phyloP scores from a whole-genome alignment of 2,888 invertebrate genomes.

The Campoplex capitator region DNA sequence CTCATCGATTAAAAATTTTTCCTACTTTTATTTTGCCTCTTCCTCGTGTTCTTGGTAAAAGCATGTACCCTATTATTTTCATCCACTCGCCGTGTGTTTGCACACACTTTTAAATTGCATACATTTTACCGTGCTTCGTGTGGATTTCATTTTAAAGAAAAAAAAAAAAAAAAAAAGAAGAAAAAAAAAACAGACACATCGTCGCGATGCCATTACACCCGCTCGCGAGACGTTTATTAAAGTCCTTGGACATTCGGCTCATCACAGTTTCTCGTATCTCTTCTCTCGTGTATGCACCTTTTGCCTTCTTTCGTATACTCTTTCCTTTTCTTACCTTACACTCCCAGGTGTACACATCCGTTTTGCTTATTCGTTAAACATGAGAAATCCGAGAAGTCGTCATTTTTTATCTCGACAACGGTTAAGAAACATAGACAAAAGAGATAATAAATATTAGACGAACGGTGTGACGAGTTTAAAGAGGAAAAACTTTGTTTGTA shows the following conservation, averaged over 20 bases:
- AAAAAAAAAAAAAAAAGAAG: constrained; percentile 27
- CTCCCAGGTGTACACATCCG: not conserved
- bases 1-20: constrained; percentile 19
- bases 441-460: not conserved
- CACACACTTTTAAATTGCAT: constrained; percentile 20
- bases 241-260: constrained; percentile 47
- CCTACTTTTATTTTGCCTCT: constrained; percentile 25
- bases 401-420: constrained; percentile 1
- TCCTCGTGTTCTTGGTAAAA: not conserved
- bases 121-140: not conserved
- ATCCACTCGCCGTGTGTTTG: not conserved
- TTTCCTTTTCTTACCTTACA: not conserved
- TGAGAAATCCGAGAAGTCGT: not conserved
- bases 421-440: not conserved
- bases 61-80: constrained; percentile 14
- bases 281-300: not conserved
- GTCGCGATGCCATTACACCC: constrained; percentile 50
- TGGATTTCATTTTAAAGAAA: constrained; percentile 40
- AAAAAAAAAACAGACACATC: not conserved
- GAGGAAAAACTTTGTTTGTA: not conserved
- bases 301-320: not conserved
- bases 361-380: not conserved
- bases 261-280: constrained; percentile 8
- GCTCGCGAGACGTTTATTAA: constrained; percentile 38
- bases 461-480: not conserved